Conservation (phyloP, 2,888 invertebrate genomes). For the Drosophila testacea region DNA sequence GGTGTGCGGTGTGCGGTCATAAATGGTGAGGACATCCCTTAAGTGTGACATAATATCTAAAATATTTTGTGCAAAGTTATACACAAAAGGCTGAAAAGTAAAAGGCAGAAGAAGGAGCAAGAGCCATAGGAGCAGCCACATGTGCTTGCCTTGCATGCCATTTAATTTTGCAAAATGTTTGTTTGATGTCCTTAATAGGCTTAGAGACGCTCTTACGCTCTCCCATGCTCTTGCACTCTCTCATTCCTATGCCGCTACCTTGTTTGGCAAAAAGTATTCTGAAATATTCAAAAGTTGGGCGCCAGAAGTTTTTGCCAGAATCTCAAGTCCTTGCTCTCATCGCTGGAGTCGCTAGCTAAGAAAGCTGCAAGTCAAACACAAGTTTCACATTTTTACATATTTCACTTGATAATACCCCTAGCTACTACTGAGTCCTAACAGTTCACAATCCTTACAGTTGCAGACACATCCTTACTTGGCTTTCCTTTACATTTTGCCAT, state of each 20-base stretch:
- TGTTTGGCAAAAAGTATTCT: slow-evolving; percentile 55
- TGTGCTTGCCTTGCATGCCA: slow-evolving; percentile 80
- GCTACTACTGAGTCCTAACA: slow-evolving; percentile 13
- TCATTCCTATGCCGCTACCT: slow-evolving; percentile 5
- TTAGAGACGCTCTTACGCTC: slow-evolving; percentile 56
- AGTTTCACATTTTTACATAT: slow-evolving; percentile 69
- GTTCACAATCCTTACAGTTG: slow-evolving; percentile 6
- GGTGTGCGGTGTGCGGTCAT: slow-evolving; percentile 62
- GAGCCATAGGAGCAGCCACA: slow-evolving; percentile 46
- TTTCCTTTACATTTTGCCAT: slow-evolving; percentile 20
- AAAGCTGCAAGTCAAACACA: slow-evolving; percentile 77
- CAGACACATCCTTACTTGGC: slow-evolving; percentile 39
- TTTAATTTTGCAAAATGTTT: slow-evolving; percentile 82
- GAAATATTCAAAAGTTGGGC: slow-evolving; percentile 73
- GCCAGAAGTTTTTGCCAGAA: slow-evolving; percentile 16
- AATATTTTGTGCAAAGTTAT: slow-evolving; percentile 79
- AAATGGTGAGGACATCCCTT: slow-evolving; percentile 74
- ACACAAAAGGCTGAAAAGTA: slow-evolving; percentile 48
- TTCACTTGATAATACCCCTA: slow-evolving; percentile 64
- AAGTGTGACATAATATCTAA: slow-evolving; percentile 81
- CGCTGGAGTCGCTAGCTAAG: slow-evolving; percentile 29
- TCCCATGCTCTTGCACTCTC: not conserved
- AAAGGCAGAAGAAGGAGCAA: not conserved
- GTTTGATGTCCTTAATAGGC: slow-evolving; percentile 81
- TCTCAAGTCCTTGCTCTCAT: slow-evolving; percentile 11